phyloP scores from a whole-genome alignment of 2,888 invertebrate species.

The Flexamia atlantica region DNA sequence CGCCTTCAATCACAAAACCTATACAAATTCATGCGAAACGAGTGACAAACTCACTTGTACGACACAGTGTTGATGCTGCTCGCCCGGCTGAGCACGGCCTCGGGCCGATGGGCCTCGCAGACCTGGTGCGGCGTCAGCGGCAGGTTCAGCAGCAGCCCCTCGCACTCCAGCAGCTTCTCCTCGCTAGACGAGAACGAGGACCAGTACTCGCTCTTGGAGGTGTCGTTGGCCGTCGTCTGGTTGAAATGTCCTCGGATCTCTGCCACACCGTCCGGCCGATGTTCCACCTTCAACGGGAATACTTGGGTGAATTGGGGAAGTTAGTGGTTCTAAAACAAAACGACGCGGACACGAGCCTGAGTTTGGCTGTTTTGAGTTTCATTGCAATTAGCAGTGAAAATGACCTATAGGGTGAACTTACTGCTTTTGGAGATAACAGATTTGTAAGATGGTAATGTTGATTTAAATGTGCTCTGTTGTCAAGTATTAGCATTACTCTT shows the following conservation, averaged over 20 bases:
- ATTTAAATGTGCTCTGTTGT: too few species aligned
- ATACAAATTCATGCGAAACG: too few species aligned
- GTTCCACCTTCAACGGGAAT: constrained; percentile 74
- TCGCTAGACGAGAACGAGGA: constrained; percentile 90
- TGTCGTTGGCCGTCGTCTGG: constrained; percentile 82
- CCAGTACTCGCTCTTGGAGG: constrained; percentile 88
- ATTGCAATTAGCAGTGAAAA: too few species aligned
- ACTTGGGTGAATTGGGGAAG: not conserved
- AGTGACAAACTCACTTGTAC: constrained; percentile 77
- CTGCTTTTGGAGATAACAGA: too few species aligned
- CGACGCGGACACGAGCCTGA: too few species aligned
- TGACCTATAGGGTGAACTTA: too few species aligned
- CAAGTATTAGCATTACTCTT: too few species aligned
- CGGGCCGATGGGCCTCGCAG: constrained; percentile 76
- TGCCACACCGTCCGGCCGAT: constrained; percentile 79
- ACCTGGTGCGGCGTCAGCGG: constrained; percentile 82
- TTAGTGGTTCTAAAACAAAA: not conserved
- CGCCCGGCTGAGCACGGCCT: constrained; percentile 75
- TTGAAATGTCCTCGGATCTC: constrained; percentile 78
- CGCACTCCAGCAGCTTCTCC: constrained; percentile 85
- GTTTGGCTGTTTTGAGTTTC: too few species aligned
- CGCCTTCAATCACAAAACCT: too few species aligned
- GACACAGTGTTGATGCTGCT: constrained; percentile 81
- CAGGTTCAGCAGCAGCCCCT: constrained; percentile 84
- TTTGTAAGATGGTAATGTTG: too few species aligned